These are phyloP conservation scores for Diarsia rubi DNA, from an alignment of 2,888 invertebrate genomes.

Conservation along the genomic window DNA sequence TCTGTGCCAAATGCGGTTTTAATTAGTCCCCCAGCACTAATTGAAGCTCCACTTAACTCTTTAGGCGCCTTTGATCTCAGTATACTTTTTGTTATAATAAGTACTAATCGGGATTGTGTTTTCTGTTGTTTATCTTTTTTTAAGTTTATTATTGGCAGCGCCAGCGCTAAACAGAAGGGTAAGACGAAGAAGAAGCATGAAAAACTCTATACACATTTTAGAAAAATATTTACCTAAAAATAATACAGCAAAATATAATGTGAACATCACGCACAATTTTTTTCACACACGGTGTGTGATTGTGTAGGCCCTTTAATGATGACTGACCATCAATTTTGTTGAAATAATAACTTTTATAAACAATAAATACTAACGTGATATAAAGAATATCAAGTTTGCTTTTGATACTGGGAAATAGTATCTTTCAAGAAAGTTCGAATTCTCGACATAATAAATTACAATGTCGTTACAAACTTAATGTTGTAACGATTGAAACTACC, in stretches of 20 bases:
- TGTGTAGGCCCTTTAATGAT: background rate
- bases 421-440: conserved; percentile 26
- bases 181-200: no score
- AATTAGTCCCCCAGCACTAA: conserved; percentile 45
- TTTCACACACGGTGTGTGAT: background rate
- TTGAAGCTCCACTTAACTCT: conserved; percentile 39
- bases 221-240: background rate
- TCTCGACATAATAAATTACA: conserved; percentile 39
- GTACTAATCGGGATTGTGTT: conserved; percentile 15
- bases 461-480: conserved; percentile 31
- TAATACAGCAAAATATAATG: background rate
- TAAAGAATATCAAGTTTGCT: background rate
- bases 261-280: background rate
- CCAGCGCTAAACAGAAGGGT: background rate
- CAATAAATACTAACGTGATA: conserved; percentile 14
- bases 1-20: conserved; percentile 57
- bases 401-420: conserved; percentile 12
- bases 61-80: conserved; percentile 29
- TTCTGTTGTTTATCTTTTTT: background rate
- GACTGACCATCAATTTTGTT: background rate
- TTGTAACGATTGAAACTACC: conserved; percentile 30
- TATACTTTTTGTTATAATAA: conserved; percentile 28
- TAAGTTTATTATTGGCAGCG: background rate
- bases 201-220: no score
- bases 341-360: background rate